Percentiles rank a stretch among this genome's conserved stretches.
Conservation (phyloP, 2,888 invertebrate species). For the Ichneumoninae sp. region DNA sequence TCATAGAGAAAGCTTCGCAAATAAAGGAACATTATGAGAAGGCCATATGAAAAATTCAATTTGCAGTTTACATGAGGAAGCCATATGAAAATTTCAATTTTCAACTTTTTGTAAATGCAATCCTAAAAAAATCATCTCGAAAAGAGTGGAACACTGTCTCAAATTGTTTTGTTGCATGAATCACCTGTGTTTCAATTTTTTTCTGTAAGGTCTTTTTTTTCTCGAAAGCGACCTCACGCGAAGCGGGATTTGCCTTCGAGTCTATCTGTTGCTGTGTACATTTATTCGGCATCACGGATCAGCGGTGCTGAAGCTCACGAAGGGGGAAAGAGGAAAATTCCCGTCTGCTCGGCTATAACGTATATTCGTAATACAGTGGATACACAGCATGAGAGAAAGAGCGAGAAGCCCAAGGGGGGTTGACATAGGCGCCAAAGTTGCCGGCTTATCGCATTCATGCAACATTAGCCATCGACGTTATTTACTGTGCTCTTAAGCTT, state of each 20-base stretch:
- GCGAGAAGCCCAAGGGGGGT: constrained; percentile 25
- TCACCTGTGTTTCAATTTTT: constrained; percentile 40
- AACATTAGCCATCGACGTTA: constrained; percentile 83
- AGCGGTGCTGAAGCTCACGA: constrained; percentile 44
- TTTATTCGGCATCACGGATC: constrained; percentile 60
- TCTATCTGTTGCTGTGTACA: constrained; percentile 32
- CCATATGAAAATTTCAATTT: too few relatives aligned
- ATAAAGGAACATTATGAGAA: too few relatives aligned
- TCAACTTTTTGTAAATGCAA: background rate
- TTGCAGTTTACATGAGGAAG: too few relatives aligned
- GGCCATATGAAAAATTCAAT: too few relatives aligned
- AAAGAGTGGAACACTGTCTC: background rate
- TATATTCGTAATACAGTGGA: constrained; percentile 43
- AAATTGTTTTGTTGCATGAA: constrained; percentile 55
- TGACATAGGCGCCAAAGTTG: constrained; percentile 74
- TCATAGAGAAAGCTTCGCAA: too few relatives aligned
- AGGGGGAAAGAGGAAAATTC: constrained; percentile 19
- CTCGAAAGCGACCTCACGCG: constrained; percentile 28
- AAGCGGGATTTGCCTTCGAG: constrained; percentile 6
- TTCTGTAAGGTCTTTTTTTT: constrained; percentile 5
- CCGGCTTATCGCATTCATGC: constrained; percentile 83
- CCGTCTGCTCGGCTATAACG: constrained; percentile 43
- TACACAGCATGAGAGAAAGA: constrained; percentile 36
- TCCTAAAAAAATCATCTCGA: background rate
- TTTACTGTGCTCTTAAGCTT: constrained; percentile 78